phyloP scores from a whole-genome alignment of 2,888 invertebrate genomes.

The Steinernema scapterisci region DNA sequence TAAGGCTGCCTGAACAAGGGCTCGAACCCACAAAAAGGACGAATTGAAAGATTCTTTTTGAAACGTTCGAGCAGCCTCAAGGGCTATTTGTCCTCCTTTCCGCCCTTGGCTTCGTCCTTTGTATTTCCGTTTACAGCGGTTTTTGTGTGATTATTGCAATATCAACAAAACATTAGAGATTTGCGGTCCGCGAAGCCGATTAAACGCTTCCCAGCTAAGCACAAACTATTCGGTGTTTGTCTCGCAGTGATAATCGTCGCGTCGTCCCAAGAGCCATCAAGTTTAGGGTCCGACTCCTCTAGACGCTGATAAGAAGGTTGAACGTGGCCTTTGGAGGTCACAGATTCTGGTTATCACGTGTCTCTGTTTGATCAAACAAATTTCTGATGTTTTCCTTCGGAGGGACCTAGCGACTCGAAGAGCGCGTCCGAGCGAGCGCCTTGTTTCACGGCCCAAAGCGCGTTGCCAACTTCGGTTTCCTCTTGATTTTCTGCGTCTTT shows the following conservation, averaged over 20 bases:
- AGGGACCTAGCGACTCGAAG: neutral
- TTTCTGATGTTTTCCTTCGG: neutral
- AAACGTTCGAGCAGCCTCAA: no score
- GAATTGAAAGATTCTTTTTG: neutral
- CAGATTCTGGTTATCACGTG: neutral
- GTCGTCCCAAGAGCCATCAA: neutral
- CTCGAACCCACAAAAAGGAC: neutral
- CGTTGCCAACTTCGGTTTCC: neutral
- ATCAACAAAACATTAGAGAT: constrained; percentile 9
- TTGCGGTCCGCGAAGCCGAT: constrained; percentile 15
- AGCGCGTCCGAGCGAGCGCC: neutral
- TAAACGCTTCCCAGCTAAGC: neutral
- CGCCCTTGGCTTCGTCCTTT: neutral
- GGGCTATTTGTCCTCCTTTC: neutral
- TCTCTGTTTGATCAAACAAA: neutral
- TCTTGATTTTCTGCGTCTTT: neutral
- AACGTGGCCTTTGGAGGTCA: neutral
- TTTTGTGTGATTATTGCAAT: constrained; percentile 3
- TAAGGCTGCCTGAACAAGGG: neutral
- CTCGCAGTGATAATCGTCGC: neutral
- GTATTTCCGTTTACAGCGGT: constrained; percentile 17
- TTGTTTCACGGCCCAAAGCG: neutral
- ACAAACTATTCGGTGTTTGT: neutral
- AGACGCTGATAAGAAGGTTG: constrained; percentile 1
- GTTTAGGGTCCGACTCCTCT: neutral